These are phyloP conservation scores for Pseudopodoces humilis DNA, from an alignment of 2,113 vertebrate genomes.

Conservation along the genomic window DNA sequence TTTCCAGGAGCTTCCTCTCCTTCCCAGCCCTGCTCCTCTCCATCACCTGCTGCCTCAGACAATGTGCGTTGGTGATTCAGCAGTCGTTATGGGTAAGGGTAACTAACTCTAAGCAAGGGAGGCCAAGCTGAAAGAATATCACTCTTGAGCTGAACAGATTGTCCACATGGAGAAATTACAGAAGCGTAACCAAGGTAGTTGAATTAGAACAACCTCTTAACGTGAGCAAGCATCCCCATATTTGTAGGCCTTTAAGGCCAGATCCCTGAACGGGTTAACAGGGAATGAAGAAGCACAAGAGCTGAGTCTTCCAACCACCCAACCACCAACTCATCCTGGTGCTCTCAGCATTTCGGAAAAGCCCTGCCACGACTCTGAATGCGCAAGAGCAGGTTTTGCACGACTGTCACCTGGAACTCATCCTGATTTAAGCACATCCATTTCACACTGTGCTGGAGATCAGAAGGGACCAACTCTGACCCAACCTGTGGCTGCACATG, in stretches of 20 bases:
- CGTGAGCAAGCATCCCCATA: fast-evolving
- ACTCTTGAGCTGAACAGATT: background rate
- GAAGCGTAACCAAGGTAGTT: background rate
- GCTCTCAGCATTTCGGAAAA: fast-evolving
- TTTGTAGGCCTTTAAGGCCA: background rate
- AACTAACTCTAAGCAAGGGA: background rate
- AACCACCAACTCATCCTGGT: background rate
- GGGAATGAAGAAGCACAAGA: background rate
- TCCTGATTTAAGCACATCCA: background rate
- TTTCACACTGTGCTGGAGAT: background rate
- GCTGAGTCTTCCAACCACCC: background rate
- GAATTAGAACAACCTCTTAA: background rate
- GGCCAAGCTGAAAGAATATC: background rate
- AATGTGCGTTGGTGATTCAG: background rate
- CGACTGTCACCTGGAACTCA: background rate
- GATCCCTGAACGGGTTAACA: background rate
- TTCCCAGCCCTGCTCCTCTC: background rate
- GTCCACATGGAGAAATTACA: background rate
- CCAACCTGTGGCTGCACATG: fast-evolving
- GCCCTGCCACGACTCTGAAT: fast-evolving
- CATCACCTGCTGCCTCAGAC: background rate
- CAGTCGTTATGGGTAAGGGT: background rate
- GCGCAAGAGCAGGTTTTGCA: background rate
- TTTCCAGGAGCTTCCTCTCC: background rate
- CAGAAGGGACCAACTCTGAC: background rate